Evolutionary conservation across 2,113 vertebrate genomes (phyloP).

Genomic region (Corythoichthys intestinalis): DNA sequence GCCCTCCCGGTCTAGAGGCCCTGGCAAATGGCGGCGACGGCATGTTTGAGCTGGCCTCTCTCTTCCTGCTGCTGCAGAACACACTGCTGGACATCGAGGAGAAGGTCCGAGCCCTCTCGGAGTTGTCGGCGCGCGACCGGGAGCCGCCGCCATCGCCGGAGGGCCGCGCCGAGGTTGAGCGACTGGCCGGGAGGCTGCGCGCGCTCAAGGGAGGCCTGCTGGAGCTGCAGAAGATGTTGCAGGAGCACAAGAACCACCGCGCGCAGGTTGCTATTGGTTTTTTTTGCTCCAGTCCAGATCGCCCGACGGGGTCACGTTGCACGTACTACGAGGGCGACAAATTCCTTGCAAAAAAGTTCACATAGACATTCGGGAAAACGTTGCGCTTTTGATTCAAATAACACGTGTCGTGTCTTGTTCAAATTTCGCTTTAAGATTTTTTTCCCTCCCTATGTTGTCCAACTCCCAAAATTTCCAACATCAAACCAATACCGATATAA

Average conservation of each 20-base stretch:
- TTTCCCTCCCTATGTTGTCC: no score
- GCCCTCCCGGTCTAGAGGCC: not conserved
- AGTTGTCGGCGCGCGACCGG: slow-evolving; percentile 88
- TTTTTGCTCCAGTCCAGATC: no score
- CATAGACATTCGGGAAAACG: no score
- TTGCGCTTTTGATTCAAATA: no score
- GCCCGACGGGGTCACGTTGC: no score
- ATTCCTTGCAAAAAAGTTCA: no score
- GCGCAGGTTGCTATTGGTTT: slow-evolving; percentile 76
- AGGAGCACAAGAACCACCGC: slow-evolving; percentile 79
- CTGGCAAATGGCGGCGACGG: not conserved
- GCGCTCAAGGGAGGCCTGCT: slow-evolving; percentile 84
- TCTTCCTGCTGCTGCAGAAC: slow-evolving; percentile 82
- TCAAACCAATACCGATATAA: no score
- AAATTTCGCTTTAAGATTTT: no score
- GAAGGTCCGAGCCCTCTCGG: slow-evolving; percentile 87
- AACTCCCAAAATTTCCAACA: no score
- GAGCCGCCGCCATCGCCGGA: slow-evolving; percentile 81
- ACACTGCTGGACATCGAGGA: slow-evolving; percentile 95
- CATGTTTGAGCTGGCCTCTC: slow-evolving; percentile 73
- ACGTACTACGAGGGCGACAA: no score
- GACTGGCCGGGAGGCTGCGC: slow-evolving; percentile 79
- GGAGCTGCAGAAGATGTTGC: slow-evolving; percentile 91
- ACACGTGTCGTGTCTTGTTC: no score
- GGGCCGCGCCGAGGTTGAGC: slow-evolving; percentile 84